Evolutionary conservation across 2,113 vertebrate species (phyloP), one percentile per base, ranked within the genome.

Genomic region (Lonchura striata): DNA sequence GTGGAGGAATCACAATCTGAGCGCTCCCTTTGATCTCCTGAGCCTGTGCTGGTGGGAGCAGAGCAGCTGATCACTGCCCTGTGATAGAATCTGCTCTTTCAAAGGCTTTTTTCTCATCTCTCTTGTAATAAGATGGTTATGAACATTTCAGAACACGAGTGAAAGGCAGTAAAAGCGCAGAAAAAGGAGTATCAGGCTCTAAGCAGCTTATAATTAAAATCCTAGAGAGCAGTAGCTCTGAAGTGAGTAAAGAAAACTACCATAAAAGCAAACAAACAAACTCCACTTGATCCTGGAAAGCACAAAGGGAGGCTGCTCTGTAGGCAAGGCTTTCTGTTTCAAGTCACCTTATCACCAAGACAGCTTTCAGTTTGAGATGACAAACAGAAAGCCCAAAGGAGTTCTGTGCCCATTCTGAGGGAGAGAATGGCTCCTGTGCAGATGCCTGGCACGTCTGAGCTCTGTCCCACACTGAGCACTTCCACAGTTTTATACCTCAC

Each of bases 41-140:
- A 82, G 46, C 47, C 64, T 71, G 47, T 35, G 54, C 90, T 74
- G 61, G 23, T 64, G 72, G 70, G 92, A 82, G 27, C 6, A 46
- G 56, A 76, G 61, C 74, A 72, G 83, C 83, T 93, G 70, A 94
- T 92, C 4, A 0, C 70, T 42, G 42, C 86, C 39, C 82, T 82
- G 15, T 86, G 90, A 92, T 95, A 89, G 66, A 57, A 94, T 90
- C 96, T 94, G 17, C 74, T 0, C 50, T 82, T 89, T 93, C 86
- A 92, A 95, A 97, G 70, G 82, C 56, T 77, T 81, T 82, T 75
- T 69, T 94, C 86, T 95, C 52, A 20, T 46, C 22, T 60, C 35
- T 49, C 35, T 75, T 84, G 87, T 82, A 95, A 90, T 91, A 80
- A 87, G 68, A 60, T 60, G 50, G 77, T 71, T 96, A 72, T 69